Evolutionary conservation across 2,113 vertebrate genomes (phyloP), one percentile per base, ranked within the genome.

Genomic region (Prochilodus magdalenae): DNA sequence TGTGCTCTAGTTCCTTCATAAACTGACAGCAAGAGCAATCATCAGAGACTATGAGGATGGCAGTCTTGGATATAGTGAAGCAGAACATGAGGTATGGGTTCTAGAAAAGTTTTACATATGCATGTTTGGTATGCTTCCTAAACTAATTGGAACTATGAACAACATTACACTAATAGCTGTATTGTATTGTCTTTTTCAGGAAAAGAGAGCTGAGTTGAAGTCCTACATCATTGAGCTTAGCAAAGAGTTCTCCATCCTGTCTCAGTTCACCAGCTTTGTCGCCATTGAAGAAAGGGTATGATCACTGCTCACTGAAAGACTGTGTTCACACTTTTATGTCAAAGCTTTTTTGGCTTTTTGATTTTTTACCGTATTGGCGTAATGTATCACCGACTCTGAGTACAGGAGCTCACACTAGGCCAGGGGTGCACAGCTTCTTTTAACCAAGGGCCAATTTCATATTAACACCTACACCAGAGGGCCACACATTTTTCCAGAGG

Each of bases 211-310:
- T 4, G 86, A 87, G 78, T 73, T 96, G 89, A 97, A 96, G 87
- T 91, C 92, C 75, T 93, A 90, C 86, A 94, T 97, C 86, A 88
- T 96, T 70, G 85, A 93, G 27, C 84, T 97, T 57, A 98, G 96
- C 90, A 95, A 94, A 90, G 95, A 97, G 87, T 95, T 95, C 86
- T 96, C 94, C 80, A 90, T 97, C 74, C 88, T 97, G 79, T 96
- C 94, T 75, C 95, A 96, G 79, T 96, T 96, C 85, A 98, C 96
- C 90, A 98, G 96, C 88, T 98, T 97, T 59, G 90, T 97, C 77
- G 96, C 96, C 29, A 85, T 96, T 66, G 96, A 97, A 89, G 93
- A 96, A 89, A 93, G 96, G 94, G 96, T 96, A 89, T 44, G 95
- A 93, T 15, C 49, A 26, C 49, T 62, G 7, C 0, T 77, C 22